These are phyloP conservation scores for Clinocottus analis DNA, from an alignment of 2,113 vertebrate genomes.

Conservation along the genomic window DNA sequence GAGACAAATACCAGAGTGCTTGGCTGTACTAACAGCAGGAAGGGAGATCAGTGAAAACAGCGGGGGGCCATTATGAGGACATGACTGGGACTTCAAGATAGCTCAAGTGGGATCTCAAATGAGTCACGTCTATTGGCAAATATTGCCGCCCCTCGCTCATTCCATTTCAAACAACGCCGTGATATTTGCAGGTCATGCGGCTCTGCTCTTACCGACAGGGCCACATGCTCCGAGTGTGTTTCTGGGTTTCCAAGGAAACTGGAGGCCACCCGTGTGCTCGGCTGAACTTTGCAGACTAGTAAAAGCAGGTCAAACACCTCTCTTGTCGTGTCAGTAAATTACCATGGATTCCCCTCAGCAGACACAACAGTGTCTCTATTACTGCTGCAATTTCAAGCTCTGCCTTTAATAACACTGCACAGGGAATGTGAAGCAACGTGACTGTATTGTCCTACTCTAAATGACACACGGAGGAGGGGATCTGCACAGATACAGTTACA, in stretches of 20 bases:
- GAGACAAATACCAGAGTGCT: constrained; percentile 42
- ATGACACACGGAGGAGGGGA: constrained; percentile 30
- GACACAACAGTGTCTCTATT: constrained; percentile 23
- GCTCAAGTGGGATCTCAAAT: constrained; percentile 30
- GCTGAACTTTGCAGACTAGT: constrained; percentile 71
- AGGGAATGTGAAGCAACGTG: constrained; percentile 38
- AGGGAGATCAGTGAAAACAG: constrained; percentile 34
- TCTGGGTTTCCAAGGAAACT: constrained; percentile 77
- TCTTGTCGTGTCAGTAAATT: constrained; percentile 72
- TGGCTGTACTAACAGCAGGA: constrained; percentile 18
- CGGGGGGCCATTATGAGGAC: constrained; percentile 6
- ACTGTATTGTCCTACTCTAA: constrained; percentile 46
- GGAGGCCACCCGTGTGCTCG: constrained; percentile 54
- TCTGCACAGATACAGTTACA: constrained; percentile 34
- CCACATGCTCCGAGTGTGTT: constrained; percentile 40
- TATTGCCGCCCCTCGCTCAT: neutral
- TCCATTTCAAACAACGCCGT: constrained; percentile 33
- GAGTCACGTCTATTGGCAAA: constrained; percentile 21
- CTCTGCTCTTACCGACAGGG: constrained; percentile 37
- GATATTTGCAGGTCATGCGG: constrained; percentile 43
- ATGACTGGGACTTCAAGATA: constrained; percentile 34
- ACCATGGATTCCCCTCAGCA: constrained; percentile 57
- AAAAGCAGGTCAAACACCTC: constrained; percentile 75
- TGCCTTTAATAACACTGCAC: constrained; percentile 49
- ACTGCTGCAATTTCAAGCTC: constrained; percentile 44